Conservation (phyloP, 2,888 invertebrate genomes). For the Lingula anatina region DNA sequence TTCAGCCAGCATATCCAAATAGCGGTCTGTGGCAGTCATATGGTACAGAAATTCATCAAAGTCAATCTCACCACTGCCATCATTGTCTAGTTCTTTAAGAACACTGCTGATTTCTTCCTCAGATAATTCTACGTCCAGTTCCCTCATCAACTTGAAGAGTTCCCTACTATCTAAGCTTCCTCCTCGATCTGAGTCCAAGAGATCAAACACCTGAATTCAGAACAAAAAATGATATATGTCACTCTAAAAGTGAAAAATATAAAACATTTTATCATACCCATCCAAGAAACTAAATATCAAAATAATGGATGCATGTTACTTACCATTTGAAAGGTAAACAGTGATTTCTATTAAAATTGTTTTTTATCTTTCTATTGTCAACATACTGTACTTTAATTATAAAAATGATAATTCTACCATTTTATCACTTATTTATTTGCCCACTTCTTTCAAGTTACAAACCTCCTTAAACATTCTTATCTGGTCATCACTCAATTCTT, state of each 20-base stretch:
- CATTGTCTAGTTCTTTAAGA: slow-evolving; percentile 24
- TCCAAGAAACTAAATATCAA: too few species aligned
- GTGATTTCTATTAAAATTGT: too few species aligned
- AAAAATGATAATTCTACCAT: not conserved
- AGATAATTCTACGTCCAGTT: slow-evolving; percentile 25
- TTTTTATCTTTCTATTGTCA: too few species aligned
- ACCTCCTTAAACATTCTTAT: slow-evolving; percentile 26
- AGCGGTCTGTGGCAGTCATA: slow-evolving; percentile 20
- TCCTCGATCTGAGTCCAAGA: slow-evolving; percentile 25
- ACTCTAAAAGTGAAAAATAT: too few species aligned
- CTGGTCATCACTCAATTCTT: slow-evolving; percentile 23
- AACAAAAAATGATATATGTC: not conserved
- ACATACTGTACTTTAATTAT: not conserved
- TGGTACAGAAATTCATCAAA: slow-evolving; percentile 33
- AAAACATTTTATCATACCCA: too few species aligned
- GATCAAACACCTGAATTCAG: slow-evolving; percentile 25
- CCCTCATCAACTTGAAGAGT: slow-evolving; percentile 21
- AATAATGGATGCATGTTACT: too few species aligned
- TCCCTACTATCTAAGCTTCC: slow-evolving; percentile 24
- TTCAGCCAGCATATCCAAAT: too few species aligned
- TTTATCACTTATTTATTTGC: not conserved
- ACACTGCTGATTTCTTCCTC: slow-evolving; percentile 24
- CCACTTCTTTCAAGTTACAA: not conserved
- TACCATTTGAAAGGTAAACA: too few species aligned
- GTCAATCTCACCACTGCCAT: slow-evolving; percentile 29